phyloP scores from a whole-genome alignment of 1,140 invertebrate genomes.

The Caenorhabditis remanei region DNA sequence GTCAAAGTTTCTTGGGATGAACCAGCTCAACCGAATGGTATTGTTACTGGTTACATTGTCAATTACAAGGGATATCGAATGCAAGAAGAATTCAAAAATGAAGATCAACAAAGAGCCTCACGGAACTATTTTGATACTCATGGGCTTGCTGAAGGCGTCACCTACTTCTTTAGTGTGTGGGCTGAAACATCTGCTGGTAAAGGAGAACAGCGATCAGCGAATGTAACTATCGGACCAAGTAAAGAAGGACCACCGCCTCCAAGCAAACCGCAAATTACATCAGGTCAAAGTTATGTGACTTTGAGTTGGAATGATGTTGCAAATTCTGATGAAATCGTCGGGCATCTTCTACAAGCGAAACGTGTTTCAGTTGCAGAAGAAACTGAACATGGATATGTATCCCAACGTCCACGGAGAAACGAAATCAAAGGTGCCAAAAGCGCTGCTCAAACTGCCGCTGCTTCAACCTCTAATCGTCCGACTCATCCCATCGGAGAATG shows the following conservation, averaged over 20 bases:
- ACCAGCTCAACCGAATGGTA: constrained; percentile 90
- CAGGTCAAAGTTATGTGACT: constrained; percentile 87
- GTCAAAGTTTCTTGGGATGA: constrained; percentile 90
- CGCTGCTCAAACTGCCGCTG: constrained; percentile 77
- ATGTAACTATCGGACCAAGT: constrained; percentile 90
- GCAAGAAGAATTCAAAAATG: constrained; percentile 79
- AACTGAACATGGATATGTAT: constrained; percentile 15
- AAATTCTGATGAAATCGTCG: constrained; percentile 85
- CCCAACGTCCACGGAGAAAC: constrained; percentile 32
- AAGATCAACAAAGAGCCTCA: constrained; percentile 44
- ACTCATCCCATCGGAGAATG: constrained; percentile 74
- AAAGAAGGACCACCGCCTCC: constrained; percentile 86
- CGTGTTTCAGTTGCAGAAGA: constrained; percentile 79
- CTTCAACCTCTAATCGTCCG: constrained; percentile 79
- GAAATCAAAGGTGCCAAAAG: constrained; percentile 36
- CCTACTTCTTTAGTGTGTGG: constrained; percentile 90
- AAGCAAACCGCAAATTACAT: constrained; percentile 83
- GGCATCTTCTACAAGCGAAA: constrained; percentile 92
- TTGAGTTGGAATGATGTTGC: constrained; percentile 88
- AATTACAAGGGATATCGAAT: constrained; percentile 93
- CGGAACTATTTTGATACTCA: constrained; percentile 42
- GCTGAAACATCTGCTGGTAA: constrained; percentile 84
- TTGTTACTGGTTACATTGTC: constrained; percentile 90
- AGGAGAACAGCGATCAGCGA: constrained; percentile 78
- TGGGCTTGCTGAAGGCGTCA: constrained; percentile 90